These are phyloP conservation scores for Drosophila barbarae DNA, from an alignment of 2,888 invertebrate species.

Conservation along the genomic window DNA sequence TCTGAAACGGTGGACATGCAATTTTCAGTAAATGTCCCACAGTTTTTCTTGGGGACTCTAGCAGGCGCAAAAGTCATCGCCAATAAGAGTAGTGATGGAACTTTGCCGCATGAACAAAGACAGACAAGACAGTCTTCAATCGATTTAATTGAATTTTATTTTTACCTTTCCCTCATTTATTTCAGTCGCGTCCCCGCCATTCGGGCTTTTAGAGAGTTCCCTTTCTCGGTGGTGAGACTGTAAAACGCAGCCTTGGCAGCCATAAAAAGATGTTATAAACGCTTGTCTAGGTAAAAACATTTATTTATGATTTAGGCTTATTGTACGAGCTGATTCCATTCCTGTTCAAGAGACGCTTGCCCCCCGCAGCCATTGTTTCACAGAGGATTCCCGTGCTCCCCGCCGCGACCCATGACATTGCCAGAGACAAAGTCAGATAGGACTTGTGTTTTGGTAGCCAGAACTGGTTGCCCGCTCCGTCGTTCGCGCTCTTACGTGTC, in stretches of 20 bases:
- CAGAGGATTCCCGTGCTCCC: constrained; percentile 15
- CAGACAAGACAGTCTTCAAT: constrained; percentile 27
- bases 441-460: constrained; percentile 41
- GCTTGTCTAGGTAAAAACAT: constrained; percentile 19
- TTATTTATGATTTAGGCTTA: constrained; percentile 47
- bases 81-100: constrained; percentile 45
- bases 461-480: neutral
- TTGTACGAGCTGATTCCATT: constrained; percentile 20
- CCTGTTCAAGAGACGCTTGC: constrained; percentile 24
- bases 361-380: constrained; percentile 8
- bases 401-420: constrained; percentile 35
- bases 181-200: neutral
- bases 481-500: constrained; percentile 28
- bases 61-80: constrained; percentile 1
- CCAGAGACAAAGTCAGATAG: constrained; percentile 51
- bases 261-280: constrained; percentile 3
- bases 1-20: constrained; percentile 7
- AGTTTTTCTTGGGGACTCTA: constrained; percentile 2
- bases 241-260: constrained; percentile 18
- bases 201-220: neutral
- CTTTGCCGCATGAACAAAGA: constrained; percentile 25
- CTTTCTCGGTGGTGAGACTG: constrained; percentile 1
- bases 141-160: constrained; percentile 57
- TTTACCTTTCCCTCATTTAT: constrained; percentile 10
- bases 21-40: constrained; percentile 7